Evolutionary conservation across 1,140 invertebrate species (phyloP).

Genomic region (Periplaneta americana): DNA sequence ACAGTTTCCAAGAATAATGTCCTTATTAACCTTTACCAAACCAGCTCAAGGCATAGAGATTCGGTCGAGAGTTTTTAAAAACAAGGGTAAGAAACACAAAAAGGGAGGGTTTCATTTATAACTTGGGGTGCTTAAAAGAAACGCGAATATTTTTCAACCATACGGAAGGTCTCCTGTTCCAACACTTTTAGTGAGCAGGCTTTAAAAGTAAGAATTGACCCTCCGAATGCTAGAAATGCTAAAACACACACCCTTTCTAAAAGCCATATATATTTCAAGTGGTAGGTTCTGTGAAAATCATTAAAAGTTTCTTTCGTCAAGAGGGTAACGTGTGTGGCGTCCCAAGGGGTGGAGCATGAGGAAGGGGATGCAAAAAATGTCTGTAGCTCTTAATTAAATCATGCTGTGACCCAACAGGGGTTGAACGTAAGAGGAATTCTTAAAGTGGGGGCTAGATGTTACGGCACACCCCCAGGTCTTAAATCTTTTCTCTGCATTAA

Average conservation of each 20-base stretch:
- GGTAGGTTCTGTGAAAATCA: neutral
- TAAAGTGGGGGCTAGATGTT: neutral
- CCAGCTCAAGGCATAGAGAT: neutral
- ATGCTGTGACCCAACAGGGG: neutral
- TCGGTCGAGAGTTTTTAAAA: neutral
- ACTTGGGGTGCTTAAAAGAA: too few relatives aligned
- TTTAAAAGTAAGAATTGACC: neutral
- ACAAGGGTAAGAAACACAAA: neutral
- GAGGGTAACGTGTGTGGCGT: neutral
- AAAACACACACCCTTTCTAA: neutral
- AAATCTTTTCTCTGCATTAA: neutral
- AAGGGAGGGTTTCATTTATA: neutral
- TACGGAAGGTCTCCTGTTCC: neutral
- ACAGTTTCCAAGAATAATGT: neutral
- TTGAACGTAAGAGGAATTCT: neutral
- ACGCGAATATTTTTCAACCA: neutral
- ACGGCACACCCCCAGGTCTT: neutral
- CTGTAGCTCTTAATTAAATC: neutral
- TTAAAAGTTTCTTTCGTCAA: neutral
- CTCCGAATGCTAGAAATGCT: neutral
- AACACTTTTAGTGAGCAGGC: neutral
- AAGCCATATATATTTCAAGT: neutral
- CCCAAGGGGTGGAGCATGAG: neutral
- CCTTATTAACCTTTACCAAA: neutral
- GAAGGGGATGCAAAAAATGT: neutral